Percentiles rank a stretch among this genome's conserved stretches.
Conservation (phyloP, 2,113 vertebrate species). For the Zingel zingel region DNA sequence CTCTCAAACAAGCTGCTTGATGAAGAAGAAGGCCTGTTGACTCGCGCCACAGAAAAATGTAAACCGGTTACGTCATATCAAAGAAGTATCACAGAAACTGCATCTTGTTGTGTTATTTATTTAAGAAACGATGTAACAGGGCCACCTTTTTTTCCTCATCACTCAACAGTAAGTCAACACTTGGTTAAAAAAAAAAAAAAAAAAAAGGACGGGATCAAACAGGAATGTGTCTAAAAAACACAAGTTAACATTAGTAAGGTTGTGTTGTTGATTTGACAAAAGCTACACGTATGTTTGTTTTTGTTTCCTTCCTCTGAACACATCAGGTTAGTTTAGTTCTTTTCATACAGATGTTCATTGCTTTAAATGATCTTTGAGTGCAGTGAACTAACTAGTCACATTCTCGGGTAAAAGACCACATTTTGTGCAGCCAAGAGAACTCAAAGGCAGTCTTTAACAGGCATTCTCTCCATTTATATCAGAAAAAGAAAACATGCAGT, state of each 20-base stretch:
- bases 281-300: not conserved
- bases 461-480: not conserved
- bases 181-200: conserved; percentile 17
- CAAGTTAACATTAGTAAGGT: not conserved
- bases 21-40: not conserved
- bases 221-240: not conserved
- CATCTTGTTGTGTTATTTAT: conserved; percentile 60
- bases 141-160: not conserved
- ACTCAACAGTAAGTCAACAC: not conserved
- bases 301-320: not conserved
- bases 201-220: conserved; percentile 17
- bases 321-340: not conserved
- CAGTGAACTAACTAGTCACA: not conserved
- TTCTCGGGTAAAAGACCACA: not conserved
- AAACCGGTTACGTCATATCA: conserved; percentile 6
- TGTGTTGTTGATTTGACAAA: not conserved
- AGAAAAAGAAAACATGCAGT: not conserved
- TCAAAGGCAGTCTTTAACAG: not conserved
- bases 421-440: not conserved
- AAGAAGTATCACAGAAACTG: conserved; percentile 60
- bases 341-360: not conserved
- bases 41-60: not conserved
- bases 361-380: not conserved
- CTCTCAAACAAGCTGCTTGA: not conserved
- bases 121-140: conserved; percentile 51